Evolutionary conservation across 2,797 vertebrate genomes (phyloP).

Genomic region (Hippopotamyrus pictus): DNA sequence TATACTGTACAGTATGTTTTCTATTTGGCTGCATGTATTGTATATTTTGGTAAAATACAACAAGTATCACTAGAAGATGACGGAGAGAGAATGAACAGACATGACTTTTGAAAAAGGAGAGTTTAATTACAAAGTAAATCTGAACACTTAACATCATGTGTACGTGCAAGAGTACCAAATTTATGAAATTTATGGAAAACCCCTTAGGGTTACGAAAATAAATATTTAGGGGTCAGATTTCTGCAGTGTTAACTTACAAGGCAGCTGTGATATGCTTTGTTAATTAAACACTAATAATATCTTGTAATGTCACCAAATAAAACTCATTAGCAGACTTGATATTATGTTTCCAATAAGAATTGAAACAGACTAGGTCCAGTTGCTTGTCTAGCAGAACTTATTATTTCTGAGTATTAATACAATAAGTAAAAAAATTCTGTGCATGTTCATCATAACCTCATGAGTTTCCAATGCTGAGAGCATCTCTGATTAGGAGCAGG

Average conservation of each 20-base stretch:
- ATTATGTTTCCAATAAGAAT: not conserved
- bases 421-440: not conserved
- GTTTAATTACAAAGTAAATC: not conserved
- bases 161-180: not conserved
- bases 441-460: not conserved
- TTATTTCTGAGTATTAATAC: not conserved
- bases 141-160: not conserved
- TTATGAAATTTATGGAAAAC: not conserved
- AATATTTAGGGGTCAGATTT: not conserved
- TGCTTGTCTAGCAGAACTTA: not conserved
- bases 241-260: not conserved
- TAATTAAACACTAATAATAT: not conserved
- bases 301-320: not conserved
- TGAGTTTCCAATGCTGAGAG: not conserved
- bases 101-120: not conserved
- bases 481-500: not conserved
- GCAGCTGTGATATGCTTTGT: not conserved
- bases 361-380: not conserved
- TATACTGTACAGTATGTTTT: not conserved
- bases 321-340: not conserved
- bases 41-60: not conserved
- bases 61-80: not conserved
- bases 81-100: not conserved
- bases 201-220: not conserved
- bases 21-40: not conserved